Evolutionary conservation across 1,140 invertebrate genomes (phyloP).

Genomic region (Orchesella cincta): DNA sequence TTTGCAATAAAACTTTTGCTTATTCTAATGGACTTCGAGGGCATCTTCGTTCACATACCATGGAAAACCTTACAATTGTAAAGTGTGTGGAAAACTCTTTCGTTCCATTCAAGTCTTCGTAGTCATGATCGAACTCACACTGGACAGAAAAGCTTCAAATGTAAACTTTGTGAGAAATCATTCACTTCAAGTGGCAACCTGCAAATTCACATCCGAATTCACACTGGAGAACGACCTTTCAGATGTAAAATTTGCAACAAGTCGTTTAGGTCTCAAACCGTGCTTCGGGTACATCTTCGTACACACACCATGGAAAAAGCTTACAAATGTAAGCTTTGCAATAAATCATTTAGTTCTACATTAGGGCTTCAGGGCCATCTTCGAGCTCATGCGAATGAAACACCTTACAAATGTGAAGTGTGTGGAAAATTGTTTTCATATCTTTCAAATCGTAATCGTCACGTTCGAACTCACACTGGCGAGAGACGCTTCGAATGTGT

Average conservation of each 20-base stretch:
- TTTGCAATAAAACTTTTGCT: no score
- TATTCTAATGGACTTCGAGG: no score
- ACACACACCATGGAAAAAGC: not conserved
- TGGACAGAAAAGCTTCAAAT: not conserved
- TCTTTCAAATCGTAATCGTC: no score
- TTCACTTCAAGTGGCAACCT: not conserved
- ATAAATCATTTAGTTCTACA: no score
- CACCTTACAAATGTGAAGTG: no score
- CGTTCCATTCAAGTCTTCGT: not conserved
- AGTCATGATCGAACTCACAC: not conserved
- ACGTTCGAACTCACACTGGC: no score
- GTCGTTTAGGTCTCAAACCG: not conserved
- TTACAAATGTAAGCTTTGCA: not conserved
- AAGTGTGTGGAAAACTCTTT: not conserved
- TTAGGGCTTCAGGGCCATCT: no score
- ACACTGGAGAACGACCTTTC: not conserved
- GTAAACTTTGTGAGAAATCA: not conserved
- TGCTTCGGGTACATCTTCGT: not conserved
- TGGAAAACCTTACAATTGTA: not conserved
- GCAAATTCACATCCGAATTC: not conserved
- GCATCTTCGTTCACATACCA: no score
- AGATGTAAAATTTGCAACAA: not conserved
- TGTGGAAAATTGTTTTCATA: no score
- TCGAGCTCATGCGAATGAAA: no score
- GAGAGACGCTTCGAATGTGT: no score